Evolutionary conservation across 2,113 vertebrate genomes (phyloP).

Genomic region (Danionella cerebrum): DNA sequence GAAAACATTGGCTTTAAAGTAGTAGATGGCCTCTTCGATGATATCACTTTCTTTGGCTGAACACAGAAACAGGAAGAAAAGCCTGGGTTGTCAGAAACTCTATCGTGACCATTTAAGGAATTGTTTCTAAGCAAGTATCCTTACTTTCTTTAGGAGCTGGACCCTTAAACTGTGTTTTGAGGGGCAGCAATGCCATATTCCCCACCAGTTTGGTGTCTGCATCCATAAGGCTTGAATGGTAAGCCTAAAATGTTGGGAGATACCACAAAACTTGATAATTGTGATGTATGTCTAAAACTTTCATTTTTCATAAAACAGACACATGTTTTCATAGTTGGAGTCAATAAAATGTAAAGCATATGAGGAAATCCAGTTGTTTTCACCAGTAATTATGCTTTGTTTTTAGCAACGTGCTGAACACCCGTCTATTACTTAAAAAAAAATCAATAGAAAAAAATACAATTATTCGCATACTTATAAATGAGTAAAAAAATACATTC

Average conservation of each 20-base stretch:
- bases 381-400: not conserved
- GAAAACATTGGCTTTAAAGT: conserved; percentile 98
- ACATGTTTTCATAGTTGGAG: not conserved
- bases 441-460: not conserved
- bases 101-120: conserved; percentile 38
- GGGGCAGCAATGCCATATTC: conserved; percentile 91
- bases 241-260: conserved; percentile 66
- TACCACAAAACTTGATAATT: not conserved
- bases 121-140: conserved; percentile 31
- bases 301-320: not conserved
- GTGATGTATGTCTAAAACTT: not conserved
- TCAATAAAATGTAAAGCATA: not conserved
- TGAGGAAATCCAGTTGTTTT: not conserved
- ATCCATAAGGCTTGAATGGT: conserved; percentile 87
- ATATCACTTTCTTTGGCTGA: conserved; percentile 90
- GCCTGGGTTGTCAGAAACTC: not conserved
- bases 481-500: not conserved
- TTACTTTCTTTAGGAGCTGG: conserved; percentile 91
- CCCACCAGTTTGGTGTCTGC: conserved; percentile 82
- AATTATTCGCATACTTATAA: not conserved
- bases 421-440: not conserved
- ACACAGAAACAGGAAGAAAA: conserved; percentile 6
- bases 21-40: conserved; percentile 96
- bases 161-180: conserved; percentile 94
- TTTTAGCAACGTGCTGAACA: not conserved